Evolutionary conservation across 2,797 vertebrate species (phyloP), one percentile per base, ranked within the genome.

Genomic region (Rhinophrynus dorsalis): DNA sequence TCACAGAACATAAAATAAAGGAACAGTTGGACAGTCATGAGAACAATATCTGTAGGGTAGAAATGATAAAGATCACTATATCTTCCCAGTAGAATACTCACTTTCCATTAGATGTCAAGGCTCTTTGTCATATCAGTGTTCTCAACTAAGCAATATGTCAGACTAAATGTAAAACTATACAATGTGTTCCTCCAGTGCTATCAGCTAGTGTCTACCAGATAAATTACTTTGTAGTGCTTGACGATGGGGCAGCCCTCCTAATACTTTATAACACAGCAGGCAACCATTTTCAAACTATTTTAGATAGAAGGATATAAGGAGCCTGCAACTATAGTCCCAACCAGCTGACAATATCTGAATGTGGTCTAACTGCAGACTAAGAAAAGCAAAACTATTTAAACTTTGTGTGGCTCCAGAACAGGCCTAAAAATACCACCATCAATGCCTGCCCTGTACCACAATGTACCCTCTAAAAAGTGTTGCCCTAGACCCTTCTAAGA

Each of bases 271-370:
- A 42, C 61, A 58, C 68, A 65, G 68, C 69, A 59, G 61, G 62
- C 12, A 52, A 7, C 27, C 15, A 26, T 59, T 73, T 38, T 29
- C 45, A 60, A 60, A 44, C 61, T 52, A 42, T 58, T 44, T 52
- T 32, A 44, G 62, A 66, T 51, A 65, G 44, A 59, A 60, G 55
- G n/a, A 66, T 59, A 58, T 52, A 51, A 59, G 55, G 32, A 58
- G 37, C 6, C 61, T 73, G 51, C 69, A 73, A 73, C 66, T 73
- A 73, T 52, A 52, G 44, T 27, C 52, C 29, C 29, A 57, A 37
- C 17, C 64, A 17, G 4, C 42, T 72, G 68, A 57, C 68, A 72
- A 65, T 42, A 51, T 10, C 6, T 15, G 11, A 23, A 63, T 38
- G 21, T 29, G 17, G 15, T 24, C 40, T 37, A 9, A 65, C 47